A percentile compares a stretch with the other conserved stretches of the same genome.
Evolutionary conservation across 2,888 invertebrate genomes (phyloP).

Genomic region (Seira musarum): DNA sequence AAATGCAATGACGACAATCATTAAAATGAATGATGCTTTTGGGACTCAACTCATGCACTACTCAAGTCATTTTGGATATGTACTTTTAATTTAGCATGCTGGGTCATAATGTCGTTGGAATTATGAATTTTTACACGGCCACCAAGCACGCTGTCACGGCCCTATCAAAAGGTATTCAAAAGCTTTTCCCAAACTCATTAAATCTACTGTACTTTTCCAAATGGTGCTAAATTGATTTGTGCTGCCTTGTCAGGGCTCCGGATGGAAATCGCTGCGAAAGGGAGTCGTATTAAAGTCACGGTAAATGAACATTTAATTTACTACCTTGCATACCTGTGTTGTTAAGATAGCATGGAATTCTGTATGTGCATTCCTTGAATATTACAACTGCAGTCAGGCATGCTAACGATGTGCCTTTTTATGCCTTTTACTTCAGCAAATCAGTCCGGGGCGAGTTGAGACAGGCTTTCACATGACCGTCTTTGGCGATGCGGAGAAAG

Average conservation of each 20-base stretch:
- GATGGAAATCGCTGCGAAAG: slow-evolving; percentile 74
- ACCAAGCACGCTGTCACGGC: slow-evolving; percentile 77
- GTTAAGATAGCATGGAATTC: too few relatives aligned
- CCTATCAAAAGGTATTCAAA: slow-evolving; percentile 72
- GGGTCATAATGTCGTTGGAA: slow-evolving; percentile 71
- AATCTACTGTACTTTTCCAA: too few relatives aligned
- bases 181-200: too few relatives aligned
- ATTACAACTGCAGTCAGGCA: neutral
- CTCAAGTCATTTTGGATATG: neutral
- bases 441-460: slow-evolving; percentile 68
- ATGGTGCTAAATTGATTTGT: too few relatives aligned
- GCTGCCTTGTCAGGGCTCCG: too few relatives aligned
- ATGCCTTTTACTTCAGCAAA: slow-evolving; percentile 57
- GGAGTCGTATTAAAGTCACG: slow-evolving; percentile 73
- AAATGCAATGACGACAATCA: neutral
- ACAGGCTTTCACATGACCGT: slow-evolving; percentile 63
- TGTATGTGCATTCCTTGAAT: too few relatives aligned
- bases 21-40: neutral
- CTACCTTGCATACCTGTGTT: too few relatives aligned
- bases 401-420: neutral
- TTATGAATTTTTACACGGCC: slow-evolving; percentile 74
- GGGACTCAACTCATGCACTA: too few relatives aligned
- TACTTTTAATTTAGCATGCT: slow-evolving; percentile 70
- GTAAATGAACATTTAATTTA: slow-evolving; percentile 54
- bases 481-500: slow-evolving; percentile 69